Percentiles rank a stretch among this genome's conserved stretches.
Conservation (phyloP, 2,797 vertebrate species). For the Cynopterus sphinx region DNA sequence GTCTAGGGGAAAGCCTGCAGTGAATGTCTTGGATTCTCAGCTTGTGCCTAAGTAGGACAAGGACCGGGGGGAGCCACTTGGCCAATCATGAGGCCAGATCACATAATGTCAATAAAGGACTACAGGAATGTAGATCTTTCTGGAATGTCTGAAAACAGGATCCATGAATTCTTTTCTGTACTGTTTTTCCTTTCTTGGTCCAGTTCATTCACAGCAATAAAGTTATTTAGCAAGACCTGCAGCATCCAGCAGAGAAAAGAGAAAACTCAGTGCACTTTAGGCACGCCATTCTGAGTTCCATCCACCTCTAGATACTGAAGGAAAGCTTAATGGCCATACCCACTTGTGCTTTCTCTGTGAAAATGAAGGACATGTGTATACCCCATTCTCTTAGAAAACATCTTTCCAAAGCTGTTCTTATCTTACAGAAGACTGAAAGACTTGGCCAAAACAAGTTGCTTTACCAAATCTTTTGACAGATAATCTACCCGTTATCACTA, state of each 20-base stretch:
- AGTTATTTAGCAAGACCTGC: neutral
- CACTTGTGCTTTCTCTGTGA: neutral
- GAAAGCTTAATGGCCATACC: neutral
- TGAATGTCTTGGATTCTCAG: neutral
- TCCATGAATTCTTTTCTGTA: neutral
- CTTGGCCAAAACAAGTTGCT: neutral
- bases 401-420: neutral
- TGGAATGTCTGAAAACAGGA: neutral
- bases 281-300: neutral
- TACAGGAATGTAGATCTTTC: neutral
- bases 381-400: neutral
- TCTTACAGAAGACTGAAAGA: neutral
- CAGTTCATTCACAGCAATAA: neutral
- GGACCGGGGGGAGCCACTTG: too few relatives aligned
- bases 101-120: neutral
- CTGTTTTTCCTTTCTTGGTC: neutral
- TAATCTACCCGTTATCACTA: neutral
- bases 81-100: neutral
- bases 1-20: neutral
- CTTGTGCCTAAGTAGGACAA: neutral
- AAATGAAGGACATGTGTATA: neutral
- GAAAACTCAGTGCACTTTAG: neutral
- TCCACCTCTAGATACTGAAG: neutral
- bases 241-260: neutral
- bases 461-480: neutral